Evolutionary conservation across 1,140 invertebrate genomes (phyloP), one percentile per base, ranked within the genome.

Genomic region (Pseudoatta argentina): DNA sequence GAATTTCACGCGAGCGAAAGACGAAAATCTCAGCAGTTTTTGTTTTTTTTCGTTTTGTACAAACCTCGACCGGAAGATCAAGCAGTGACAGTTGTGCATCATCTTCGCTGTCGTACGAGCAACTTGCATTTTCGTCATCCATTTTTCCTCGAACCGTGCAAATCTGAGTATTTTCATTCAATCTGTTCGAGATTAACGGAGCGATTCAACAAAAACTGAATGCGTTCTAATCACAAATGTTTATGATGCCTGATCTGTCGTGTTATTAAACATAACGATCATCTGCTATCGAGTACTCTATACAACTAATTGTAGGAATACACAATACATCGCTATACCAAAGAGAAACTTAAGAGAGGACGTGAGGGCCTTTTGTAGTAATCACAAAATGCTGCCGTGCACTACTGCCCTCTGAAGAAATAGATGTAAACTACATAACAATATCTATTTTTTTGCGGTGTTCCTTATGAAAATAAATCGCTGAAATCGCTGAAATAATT

Each of bases 41-140:
- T 67, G n/a, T 5, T 51, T 24, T 48, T 30, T 30, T 44, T 66
- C 4, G 4, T 69, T 24, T 14, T 39, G 16, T 64, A 88, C 90
- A 48, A 87, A 94, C 93, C 89, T 94, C 93, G 34, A 94, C 61
- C 55, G 93, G 93, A 72, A 94, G 92, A 88, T 94, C 91, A 67
- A 83, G 64, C 14, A 93, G 64, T 66, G 91, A 92, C 18, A 87
- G 16, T 81, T 55, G 59, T 10, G 30, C 55, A 0, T 90, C 57
- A 61, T 78, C 51, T 69, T 86, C 27, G 30, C 51, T 16, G 39
- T 88, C 61, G 24, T 75, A 3, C 18, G 34, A 10, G 10, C 14
- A 64, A 18, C 39, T 75, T n/a, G 76, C 59, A 59, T 88, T 79
- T 7, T 73, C 83, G 71, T 91, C 89, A 59, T 78, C 78, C 86